These are phyloP conservation scores for Microchrysa polita DNA, from an alignment of 2,888 invertebrate species.

Conservation along the genomic window DNA sequence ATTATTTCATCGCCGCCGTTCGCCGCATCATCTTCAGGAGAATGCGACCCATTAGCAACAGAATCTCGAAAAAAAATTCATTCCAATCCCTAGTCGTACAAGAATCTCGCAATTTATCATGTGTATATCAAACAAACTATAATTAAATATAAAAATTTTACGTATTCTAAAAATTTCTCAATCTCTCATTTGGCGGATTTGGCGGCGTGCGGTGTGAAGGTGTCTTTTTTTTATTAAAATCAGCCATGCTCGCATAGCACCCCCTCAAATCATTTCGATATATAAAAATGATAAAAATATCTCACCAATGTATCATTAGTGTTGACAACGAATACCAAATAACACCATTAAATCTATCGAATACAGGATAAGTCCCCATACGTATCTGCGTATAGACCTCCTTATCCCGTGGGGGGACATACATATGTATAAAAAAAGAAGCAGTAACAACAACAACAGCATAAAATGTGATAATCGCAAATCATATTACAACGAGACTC, in stretches of 20 bases:
- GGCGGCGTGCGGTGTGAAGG: too few relatives aligned
- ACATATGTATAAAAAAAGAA: not conserved
- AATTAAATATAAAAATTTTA: slow-evolving; percentile 26
- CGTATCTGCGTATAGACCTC: too few relatives aligned
- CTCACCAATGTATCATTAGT: slow-evolving; percentile 10
- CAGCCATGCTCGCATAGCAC: not conserved
- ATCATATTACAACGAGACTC: slow-evolving; percentile 26
- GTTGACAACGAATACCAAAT: slow-evolving; percentile 30
- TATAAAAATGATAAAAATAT: too few relatives aligned
- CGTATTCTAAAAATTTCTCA: slow-evolving; percentile 3
- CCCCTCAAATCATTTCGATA: not conserved
- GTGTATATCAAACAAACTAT: slow-evolving; percentile 31
- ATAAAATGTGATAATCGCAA: slow-evolving; percentile 38
- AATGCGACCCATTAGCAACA: slow-evolving; percentile 6
- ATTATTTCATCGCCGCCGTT: too few relatives aligned
- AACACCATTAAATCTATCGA: slow-evolving; percentile 14
- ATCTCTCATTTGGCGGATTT: not conserved
- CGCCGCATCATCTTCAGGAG: too few relatives aligned
- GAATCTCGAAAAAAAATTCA: slow-evolving; percentile 1
- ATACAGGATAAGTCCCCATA: not conserved
- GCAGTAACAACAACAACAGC: too few relatives aligned
- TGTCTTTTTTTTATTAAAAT: not conserved
- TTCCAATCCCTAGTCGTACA: slow-evolving; percentile 27
- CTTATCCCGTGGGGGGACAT: not conserved
- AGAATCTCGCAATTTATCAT: slow-evolving; percentile 15